Evolutionary conservation across 2,797 vertebrate species (phyloP).

Genomic region (Enteromius argenteus): DNA sequence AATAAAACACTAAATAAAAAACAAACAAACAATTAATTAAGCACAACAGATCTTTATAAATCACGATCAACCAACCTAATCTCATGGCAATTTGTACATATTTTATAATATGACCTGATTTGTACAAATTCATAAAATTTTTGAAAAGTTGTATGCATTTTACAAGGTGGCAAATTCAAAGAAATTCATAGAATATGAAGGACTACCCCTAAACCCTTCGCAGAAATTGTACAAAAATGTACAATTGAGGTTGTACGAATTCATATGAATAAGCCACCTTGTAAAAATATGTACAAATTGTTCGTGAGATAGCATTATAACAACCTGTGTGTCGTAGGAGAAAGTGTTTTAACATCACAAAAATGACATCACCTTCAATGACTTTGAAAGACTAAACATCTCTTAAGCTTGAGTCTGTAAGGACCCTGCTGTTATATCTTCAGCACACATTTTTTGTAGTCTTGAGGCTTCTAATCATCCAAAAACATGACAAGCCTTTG

Average conservation of each 20-base stretch:
- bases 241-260: background rate
- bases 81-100: background rate
- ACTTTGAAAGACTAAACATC: background rate
- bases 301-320: background rate
- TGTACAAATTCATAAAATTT: background rate
- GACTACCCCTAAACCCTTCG: background rate
- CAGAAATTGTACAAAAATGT: background rate
- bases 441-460: background rate
- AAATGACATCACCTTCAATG: conserved; percentile 5
- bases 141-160: no score
- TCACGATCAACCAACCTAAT: background rate
- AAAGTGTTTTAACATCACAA: conserved; percentile 9
- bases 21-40: background rate
- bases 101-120: background rate
- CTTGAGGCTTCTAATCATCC: conserved; percentile 36
- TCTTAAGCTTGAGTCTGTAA: conserved; percentile 5
- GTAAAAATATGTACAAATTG: background rate
- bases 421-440: background rate
- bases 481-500: conserved; percentile 43
- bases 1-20: background rate
- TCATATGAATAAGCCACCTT: background rate
- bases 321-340: background rate
- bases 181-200: background rate
- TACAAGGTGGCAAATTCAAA: background rate
- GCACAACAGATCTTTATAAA: background rate